Conservation (phyloP, 2,113 vertebrate genomes). For the Sarotherodon lohbergeri region DNA sequence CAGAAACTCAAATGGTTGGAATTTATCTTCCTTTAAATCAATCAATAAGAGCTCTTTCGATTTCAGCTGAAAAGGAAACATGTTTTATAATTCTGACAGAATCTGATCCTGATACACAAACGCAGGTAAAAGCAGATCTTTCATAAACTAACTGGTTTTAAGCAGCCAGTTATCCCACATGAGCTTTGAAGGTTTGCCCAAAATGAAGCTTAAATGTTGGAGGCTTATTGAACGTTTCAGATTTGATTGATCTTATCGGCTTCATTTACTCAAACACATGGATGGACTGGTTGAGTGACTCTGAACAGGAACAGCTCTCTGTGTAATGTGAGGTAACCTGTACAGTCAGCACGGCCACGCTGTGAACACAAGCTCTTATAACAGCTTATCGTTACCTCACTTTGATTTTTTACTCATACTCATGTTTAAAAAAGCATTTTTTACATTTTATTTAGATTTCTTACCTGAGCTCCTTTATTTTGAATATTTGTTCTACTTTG, state of each 20-base stretch:
- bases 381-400: neutral
- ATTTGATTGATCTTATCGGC: neutral
- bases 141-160: accelerated
- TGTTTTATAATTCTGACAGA: accelerated
- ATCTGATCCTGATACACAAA: neutral
- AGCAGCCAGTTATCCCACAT: neutral
- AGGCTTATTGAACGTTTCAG: neutral
- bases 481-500: neutral
- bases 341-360: neutral
- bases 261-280: neutral
- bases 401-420: neutral
- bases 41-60: neutral
- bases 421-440: neutral
- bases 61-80: neutral
- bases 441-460: neutral
- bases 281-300: neutral
- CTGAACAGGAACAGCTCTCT: neutral
- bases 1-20: neutral
- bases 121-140: neutral
- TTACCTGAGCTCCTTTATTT: neutral
- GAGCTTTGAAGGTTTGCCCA: neutral
- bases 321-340: neutral
- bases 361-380: neutral
- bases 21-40: neutral
- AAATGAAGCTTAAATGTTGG: neutral